Base-by-base conservation (phyloP, 2,113 vertebrate species). In the Callopanchax toddi region DNA sequence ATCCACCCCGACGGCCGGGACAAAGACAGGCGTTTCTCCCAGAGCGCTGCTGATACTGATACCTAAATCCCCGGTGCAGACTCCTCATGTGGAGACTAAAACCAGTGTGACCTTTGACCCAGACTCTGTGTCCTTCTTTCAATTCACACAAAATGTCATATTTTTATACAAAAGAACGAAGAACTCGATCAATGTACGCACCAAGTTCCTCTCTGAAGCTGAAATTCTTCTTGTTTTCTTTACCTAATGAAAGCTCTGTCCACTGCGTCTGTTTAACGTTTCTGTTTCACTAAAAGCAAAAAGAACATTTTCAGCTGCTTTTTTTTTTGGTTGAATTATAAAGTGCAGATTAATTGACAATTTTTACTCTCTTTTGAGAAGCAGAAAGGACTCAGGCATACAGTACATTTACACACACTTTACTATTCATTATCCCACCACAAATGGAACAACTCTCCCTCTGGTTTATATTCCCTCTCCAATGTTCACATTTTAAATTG, bases 401-500 rank as follows among this genome's bases (percentile, higher is more conserved):
- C n/a, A n/a, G n/a, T n/a, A n/a, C 50, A 57, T 21, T 39, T 11
- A 54, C 25, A 65, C 22, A n/a, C 23, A 5, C 42, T 52, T 54
- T 59, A 36, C 29, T 45, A 62, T 58, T 59, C 58, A 67, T 76
- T 59, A 69, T 50, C 54, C 42, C 48, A 50, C 34, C 50, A 65
- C 48, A 56, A 60, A 63, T 62, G 36, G 46, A 80, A 70, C 54
- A 72, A 62, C 18, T 18, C 64, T 36, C 39, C 48, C 36, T 55
- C 36, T 45, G 57, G 34, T 75, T 78, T 13, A 70, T 67, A 66
- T 68, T 73, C 43, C 56, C 42, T 68, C 48, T 82, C 70, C 37
- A 61, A 71, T 77, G 44, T 64, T 77, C 76, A 45, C 59, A 73
- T 77, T 87, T 76, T 75, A 85, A 81, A 89, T 67, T 78, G 68